Conservation (phyloP, 2,888 invertebrate genomes). For the Lasioglossum pauxillum region DNA sequence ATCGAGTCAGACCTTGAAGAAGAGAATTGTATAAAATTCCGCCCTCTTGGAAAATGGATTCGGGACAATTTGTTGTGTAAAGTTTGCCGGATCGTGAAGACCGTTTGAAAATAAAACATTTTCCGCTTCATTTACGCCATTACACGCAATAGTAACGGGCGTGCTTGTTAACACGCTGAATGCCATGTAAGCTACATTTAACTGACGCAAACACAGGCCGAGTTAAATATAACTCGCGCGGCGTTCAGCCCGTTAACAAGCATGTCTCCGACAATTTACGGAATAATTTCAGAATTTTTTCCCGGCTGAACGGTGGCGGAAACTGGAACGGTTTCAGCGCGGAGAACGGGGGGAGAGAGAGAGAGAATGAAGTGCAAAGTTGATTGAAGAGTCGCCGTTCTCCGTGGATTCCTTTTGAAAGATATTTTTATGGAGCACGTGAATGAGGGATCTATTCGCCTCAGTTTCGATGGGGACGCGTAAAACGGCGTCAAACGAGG, state of each 20-base stretch:
- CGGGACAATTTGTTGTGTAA: too few species aligned
- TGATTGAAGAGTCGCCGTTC: background rate
- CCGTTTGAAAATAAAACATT: background rate
- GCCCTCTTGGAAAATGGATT: background rate
- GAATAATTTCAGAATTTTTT: background rate
- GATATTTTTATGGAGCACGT: background rate
- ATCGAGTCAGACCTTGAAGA: too few species aligned
- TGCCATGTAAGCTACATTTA: background rate
- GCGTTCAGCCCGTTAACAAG: background rate
- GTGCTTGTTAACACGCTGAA: background rate
- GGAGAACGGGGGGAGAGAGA: background rate
- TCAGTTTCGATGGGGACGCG: background rate
- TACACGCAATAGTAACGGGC: background rate
- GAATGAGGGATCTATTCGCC: background rate
- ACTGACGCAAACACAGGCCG: background rate
- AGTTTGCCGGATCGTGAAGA: background rate
- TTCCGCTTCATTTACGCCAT: background rate
- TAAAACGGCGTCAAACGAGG: conserved; percentile 20
- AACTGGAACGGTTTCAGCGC: background rate
- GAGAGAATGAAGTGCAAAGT: background rate
- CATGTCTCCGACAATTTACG: background rate
- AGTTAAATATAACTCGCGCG: background rate
- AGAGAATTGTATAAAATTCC: too few species aligned
- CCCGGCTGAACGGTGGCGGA: background rate
- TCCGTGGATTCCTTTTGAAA: background rate